Conservation (phyloP, 2,113 vertebrate genomes). For the Ammodytes dubius region DNA sequence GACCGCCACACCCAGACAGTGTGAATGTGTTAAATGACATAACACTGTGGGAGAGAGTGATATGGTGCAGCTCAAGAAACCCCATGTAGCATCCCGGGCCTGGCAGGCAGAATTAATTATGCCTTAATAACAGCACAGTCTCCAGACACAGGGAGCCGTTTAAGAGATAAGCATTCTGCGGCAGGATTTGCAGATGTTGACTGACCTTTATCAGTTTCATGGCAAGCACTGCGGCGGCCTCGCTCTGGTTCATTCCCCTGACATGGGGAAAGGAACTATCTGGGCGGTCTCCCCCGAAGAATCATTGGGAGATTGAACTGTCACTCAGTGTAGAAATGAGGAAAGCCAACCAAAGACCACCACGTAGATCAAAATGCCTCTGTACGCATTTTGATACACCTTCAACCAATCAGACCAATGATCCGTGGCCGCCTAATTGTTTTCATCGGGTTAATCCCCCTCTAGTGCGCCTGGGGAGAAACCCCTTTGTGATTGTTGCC, state of each 20-base stretch:
- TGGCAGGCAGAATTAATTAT: constrained; percentile 56
- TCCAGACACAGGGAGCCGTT: constrained; percentile 57
- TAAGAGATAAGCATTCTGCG: constrained; percentile 69
- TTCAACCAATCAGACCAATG: no score
- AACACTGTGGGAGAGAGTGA: constrained; percentile 23
- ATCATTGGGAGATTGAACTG: constrained; percentile 29
- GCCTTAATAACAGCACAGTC: constrained; percentile 42
- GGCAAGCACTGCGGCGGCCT: constrained; percentile 55
- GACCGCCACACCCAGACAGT: constrained; percentile 11
- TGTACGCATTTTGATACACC: neutral
- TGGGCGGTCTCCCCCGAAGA: constrained; percentile 24
- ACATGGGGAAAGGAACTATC: constrained; percentile 49
- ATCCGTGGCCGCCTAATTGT: no score
- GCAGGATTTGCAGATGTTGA: constrained; percentile 59
- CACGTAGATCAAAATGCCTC: neutral
- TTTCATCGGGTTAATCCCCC: no score
- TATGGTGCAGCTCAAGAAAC: constrained; percentile 32
- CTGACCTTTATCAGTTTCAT: constrained; percentile 68
- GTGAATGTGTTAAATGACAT: constrained; percentile 35
- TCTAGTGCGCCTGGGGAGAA: no score
- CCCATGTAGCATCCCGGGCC: constrained; percentile 36
- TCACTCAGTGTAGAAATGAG: constrained; percentile 44
- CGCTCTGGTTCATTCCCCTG: constrained; percentile 35
- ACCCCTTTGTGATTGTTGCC: no score
- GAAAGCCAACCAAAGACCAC: constrained; percentile 5